phyloP scores from a whole-genome alignment of 2,888 invertebrate genomes.

The Chironomus tentans region DNA sequence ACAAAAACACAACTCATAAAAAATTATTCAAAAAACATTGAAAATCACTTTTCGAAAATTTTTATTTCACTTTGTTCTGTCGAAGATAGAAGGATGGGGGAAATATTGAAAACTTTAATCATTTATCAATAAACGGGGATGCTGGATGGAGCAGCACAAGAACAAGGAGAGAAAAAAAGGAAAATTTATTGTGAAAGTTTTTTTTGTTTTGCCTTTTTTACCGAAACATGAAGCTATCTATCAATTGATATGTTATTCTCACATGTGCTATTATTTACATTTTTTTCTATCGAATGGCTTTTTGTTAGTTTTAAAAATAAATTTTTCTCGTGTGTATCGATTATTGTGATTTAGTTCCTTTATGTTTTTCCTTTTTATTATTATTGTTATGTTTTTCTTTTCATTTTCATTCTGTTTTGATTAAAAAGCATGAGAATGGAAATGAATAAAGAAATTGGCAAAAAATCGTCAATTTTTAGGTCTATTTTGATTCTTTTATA shows the following conservation, averaged over 20 bases:
- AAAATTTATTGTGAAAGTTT: constrained; percentile 3
- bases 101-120: background rate
- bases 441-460: too few relatives aligned
- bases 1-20: too few relatives aligned
- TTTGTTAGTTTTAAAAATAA: background rate
- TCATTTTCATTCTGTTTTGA: background rate
- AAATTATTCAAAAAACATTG: background rate
- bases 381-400: background rate
- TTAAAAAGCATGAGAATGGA: too few relatives aligned
- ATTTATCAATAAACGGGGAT: background rate
- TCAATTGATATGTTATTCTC: constrained; percentile 1
- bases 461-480: too few relatives aligned
- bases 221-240: background rate
- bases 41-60: background rate
- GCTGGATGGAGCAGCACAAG: background rate
- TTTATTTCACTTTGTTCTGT: too few relatives aligned
- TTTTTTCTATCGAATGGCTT: background rate
- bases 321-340: constrained; percentile 1
- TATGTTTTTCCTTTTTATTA: background rate
- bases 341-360: background rate
- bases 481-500: too few relatives aligned
- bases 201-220: background rate
- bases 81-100: too few relatives aligned
- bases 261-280: constrained; percentile 1
- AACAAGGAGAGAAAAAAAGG: background rate